Base-by-base conservation (phyloP, 2,113 vertebrate genomes). In the Castor canadensis region DNA sequence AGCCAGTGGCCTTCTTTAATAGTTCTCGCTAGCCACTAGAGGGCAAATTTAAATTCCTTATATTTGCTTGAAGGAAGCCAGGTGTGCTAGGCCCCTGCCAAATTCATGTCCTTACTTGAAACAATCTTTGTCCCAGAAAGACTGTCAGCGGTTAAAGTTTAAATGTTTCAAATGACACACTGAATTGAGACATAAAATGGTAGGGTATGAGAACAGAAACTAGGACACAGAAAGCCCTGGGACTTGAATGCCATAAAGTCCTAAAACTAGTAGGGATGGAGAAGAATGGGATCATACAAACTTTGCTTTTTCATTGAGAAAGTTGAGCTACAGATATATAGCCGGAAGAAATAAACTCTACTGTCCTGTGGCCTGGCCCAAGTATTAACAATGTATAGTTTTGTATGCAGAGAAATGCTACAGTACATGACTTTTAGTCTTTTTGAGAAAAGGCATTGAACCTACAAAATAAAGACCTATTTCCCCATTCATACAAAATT, bases 11-110 rank as follows among this genome's bases (percentile, higher is more conserved):
- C 15, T 45, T 52, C 35, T 7, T 52, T 43, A n/a, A 94, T 67
- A 49, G n/a, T 54, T 47, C 9, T 71, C 32, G 10, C 43, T 80
- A 43, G 71, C 86, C 86, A 91, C 71, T 16, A 89, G 86, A 66
- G 52, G 92, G 32, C 89, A 71, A n/a, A n/a, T n/a, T n/a, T 45
- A 71, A 47, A 73, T 95, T 22, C 67, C 86, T 64, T 80, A 95
- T 52, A 24, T 35, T 67, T 67, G 49, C 22, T 60, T 38, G 38
- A 77, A 72, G 60, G 45, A 89, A 35, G 12, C 32, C 49, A 17
- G 1, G 0, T 38, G 28, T 45, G 17, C 16, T n/a, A 79, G 30
- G 52, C 66, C 73, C 45, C 5, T 20, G 76, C 43, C 75, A 71
- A 84, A 94, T 84, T 81, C 66, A 12, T 69, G 54, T 60, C n/a